A percentile compares a stretch with the other conserved stretches of the same genome.
These are phyloP conservation scores for Recurvirostra avosetta DNA, from an alignment of 2,113 vertebrate genomes.

Conservation along the genomic window DNA sequence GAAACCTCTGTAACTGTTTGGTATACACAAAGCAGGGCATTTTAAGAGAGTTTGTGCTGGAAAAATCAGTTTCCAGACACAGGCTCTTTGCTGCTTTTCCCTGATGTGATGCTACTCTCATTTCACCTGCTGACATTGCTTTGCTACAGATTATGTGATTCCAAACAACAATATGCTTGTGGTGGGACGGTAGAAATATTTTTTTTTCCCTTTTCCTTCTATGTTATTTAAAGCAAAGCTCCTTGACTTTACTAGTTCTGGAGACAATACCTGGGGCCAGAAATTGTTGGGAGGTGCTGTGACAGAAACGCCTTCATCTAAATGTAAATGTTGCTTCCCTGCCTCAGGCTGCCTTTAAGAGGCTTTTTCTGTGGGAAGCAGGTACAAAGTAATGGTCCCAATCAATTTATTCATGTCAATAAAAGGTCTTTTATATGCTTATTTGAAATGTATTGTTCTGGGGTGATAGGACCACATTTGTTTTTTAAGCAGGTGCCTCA, in stretches of 20 bases:
- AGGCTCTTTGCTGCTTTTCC: neutral
- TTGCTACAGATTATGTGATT: neutral
- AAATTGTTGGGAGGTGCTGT: neutral
- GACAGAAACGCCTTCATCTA: conserved; percentile 60
- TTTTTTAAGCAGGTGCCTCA: neutral
- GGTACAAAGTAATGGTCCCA: conserved; percentile 25
- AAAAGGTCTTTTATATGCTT: conserved; percentile 17
- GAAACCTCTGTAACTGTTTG: neutral
- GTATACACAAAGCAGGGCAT: neutral
- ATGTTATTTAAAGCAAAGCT: neutral
- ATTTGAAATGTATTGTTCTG: conserved; percentile 33
- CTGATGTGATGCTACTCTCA: neutral
- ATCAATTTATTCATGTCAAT: conserved; percentile 51
- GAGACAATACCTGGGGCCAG: neutral
- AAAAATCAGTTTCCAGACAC: neutral
- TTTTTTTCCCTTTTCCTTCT: neutral
- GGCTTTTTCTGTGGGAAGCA: conserved; percentile 11
- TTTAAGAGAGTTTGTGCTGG: neutral
- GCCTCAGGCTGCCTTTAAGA: conserved; percentile 32
- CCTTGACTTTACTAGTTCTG: neutral
- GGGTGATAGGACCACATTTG: neutral
- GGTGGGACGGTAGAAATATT: neutral
- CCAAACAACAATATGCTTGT: neutral
- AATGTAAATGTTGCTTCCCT: conserved; percentile 56
- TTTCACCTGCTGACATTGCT: neutral